Evolutionary conservation across 1,140 invertebrate genomes (phyloP).

Genomic region (Zeugodacus cucurbitae): DNA sequence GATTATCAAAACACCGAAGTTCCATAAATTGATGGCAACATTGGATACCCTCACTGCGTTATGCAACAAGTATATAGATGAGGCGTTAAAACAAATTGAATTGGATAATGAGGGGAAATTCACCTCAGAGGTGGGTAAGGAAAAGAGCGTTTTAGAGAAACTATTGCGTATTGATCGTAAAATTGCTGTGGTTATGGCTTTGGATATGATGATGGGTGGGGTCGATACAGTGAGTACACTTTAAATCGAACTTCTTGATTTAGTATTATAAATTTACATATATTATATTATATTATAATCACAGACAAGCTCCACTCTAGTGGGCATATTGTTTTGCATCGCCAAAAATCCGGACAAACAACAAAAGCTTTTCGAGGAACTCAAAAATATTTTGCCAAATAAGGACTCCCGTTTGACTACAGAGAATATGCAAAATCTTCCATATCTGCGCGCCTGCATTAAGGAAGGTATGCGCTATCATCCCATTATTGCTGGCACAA

Average conservation of each 20-base stretch:
- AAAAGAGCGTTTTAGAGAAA: slow-evolving; percentile 70
- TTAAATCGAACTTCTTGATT: too few relatives aligned
- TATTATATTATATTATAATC: not conserved
- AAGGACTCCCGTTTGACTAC: slow-evolving; percentile 68
- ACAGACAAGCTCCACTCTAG: slow-evolving; percentile 49
- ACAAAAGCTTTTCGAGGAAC: slow-evolving; percentile 75
- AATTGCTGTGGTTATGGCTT: slow-evolving; percentile 73
- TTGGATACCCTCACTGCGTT: slow-evolving; percentile 59
- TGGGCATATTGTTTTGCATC: slow-evolving; percentile 59
- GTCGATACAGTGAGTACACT: slow-evolving; percentile 75
- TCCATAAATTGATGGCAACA: slow-evolving; percentile 69
- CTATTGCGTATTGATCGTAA: slow-evolving; percentile 71
- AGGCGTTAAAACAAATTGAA: slow-evolving; percentile 53
- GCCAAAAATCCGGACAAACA: slow-evolving; percentile 79
- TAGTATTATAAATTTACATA: too few relatives aligned
- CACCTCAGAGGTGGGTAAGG: slow-evolving; percentile 67
- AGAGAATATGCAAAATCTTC: slow-evolving; percentile 68
- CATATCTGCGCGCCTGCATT: slow-evolving; percentile 73
- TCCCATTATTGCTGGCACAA: slow-evolving; percentile 67
- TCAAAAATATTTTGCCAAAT: slow-evolving; percentile 68
- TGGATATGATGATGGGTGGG: slow-evolving; percentile 79
- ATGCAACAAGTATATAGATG: slow-evolving; percentile 51
- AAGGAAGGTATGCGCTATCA: slow-evolving; percentile 71
- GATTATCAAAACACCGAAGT: slow-evolving; percentile 69
- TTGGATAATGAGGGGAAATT: slow-evolving; percentile 48